Evolutionary conservation across 2,113 vertebrate species (phyloP).

Genomic region (Pongo abelii): DNA sequence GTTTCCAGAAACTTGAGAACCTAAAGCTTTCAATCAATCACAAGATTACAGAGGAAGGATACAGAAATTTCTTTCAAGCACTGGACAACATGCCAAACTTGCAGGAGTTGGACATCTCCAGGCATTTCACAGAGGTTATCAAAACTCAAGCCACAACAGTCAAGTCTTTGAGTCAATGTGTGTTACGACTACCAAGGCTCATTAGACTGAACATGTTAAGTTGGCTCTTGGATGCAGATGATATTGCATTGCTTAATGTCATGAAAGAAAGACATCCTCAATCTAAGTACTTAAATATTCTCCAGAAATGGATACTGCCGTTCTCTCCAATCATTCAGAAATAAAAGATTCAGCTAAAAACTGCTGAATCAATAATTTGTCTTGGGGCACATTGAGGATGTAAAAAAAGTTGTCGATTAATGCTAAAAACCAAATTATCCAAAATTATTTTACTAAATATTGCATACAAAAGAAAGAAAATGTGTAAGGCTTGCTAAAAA

Average conservation of each 20-base stretch:
- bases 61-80: conserved; percentile 71
- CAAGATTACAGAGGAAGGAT: conserved; percentile 62
- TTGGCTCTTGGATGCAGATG: conserved; percentile 72
- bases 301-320: conserved; percentile 38
- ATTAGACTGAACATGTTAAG: not conserved
- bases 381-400: no score
- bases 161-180: conserved; percentile 58
- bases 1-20: conserved; percentile 65
- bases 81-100: conserved; percentile 56
- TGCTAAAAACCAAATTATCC: not conserved
- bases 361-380: not conserved
- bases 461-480: not conserved
- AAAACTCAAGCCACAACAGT: conserved; percentile 49
- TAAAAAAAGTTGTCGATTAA: not conserved
- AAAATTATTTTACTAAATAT: not conserved
- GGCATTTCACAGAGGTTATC: not conserved
- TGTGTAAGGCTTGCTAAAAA: not conserved
- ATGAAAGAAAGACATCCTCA: conserved; percentile 67
- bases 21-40: conserved; percentile 55
- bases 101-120: not conserved
- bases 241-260: conserved; percentile 36
- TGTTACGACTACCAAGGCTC: conserved; percentile 10
- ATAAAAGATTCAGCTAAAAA: conserved; percentile 33
- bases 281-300: not conserved
- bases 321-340: conserved; percentile 55